Evolutionary conservation across 2,797 vertebrate species (phyloP), one percentile per base, ranked within the genome.

Genomic region (Melopsittacus undulatus): DNA sequence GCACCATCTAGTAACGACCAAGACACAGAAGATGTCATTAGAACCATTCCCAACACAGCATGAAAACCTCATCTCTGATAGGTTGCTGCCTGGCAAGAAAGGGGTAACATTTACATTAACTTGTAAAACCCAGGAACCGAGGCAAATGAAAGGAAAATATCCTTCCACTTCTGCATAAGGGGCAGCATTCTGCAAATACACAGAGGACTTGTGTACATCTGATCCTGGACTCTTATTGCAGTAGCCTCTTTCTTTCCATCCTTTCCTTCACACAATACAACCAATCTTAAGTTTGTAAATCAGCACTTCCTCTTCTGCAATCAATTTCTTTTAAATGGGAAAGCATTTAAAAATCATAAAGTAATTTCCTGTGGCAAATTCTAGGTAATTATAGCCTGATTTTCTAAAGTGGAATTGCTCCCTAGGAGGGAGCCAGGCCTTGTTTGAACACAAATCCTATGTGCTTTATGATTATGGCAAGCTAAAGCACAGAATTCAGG

Each of bases 311-410:
- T 32, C 10, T 90, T 93, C 54, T 26, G 36, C 27, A 78, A 43
- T 24, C 72, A 72, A 51, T 64, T 91, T 83, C 69, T 83, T 90
- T 91, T 75, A 86, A 86, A 75, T 45, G 22, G 38, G n/a, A 63
- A 88, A 86, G 38, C 14, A 68, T 83, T 62, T 36, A 7, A 54
- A 82, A 93, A 81, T 20, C 29, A 81, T 81, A 75, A 81, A 89
- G 76, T 69, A 68, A 94, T 90, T 89, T 96, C 66, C 89, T 79
- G 54, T 67, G 34, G 48, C 42, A 90, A 91, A 85, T 93, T 96
- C 95, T 72, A 87, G 38, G 48, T 59, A 90, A 84, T 85, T 92
- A 83, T 62, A 77, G 90, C 74, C 34, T 46, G 48, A 87, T 73
- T 89, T 67, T 79, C 61, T 61, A 7, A 70, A 85, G 64, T 54